Conservation (phyloP, 2,888 invertebrate species). For the Apamea sordens region DNA sequence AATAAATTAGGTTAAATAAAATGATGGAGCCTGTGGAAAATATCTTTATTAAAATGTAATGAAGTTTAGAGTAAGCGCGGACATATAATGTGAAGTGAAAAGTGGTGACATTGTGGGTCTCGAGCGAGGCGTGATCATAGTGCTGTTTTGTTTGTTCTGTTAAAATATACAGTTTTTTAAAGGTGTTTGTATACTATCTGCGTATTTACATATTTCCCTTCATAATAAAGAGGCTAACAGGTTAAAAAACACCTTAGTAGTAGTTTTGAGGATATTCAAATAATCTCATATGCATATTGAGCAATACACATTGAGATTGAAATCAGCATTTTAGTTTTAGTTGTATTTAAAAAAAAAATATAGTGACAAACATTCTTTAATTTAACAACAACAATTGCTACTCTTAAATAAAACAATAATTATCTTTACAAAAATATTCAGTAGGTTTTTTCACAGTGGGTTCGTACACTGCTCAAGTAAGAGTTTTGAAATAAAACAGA, state of each 20-base stretch:
- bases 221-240: slow-evolving; percentile 70
- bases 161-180: slow-evolving; percentile 70
- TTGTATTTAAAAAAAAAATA: slow-evolving; percentile 3
- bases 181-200: slow-evolving; percentile 72
- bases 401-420: slow-evolving; percentile 13
- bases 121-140: slow-evolving; percentile 66
- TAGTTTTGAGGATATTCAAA: slow-evolving; percentile 59
- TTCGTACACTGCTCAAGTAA: slow-evolving; percentile 49
- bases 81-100: slow-evolving; percentile 78
- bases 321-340: slow-evolving; percentile 8
- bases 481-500: slow-evolving; percentile 55
- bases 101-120: slow-evolving; percentile 66
- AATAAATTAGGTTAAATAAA: slow-evolving; percentile 76
- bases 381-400: background rate
- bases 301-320: slow-evolving; percentile 19
- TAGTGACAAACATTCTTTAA: background rate
- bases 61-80: slow-evolving; percentile 70
- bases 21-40: slow-evolving; percentile 59
- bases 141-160: slow-evolving; percentile 68
- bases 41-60: slow-evolving; percentile 74
- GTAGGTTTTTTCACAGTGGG: slow-evolving; percentile 26
- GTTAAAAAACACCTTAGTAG: slow-evolving; percentile 46
- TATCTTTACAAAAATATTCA: slow-evolving; percentile 37
- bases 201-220: slow-evolving; percentile 64
- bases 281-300: slow-evolving; percentile 46